phyloP scores from a whole-genome alignment of 2,113 vertebrate genomes.

The Podarcis muralis region DNA sequence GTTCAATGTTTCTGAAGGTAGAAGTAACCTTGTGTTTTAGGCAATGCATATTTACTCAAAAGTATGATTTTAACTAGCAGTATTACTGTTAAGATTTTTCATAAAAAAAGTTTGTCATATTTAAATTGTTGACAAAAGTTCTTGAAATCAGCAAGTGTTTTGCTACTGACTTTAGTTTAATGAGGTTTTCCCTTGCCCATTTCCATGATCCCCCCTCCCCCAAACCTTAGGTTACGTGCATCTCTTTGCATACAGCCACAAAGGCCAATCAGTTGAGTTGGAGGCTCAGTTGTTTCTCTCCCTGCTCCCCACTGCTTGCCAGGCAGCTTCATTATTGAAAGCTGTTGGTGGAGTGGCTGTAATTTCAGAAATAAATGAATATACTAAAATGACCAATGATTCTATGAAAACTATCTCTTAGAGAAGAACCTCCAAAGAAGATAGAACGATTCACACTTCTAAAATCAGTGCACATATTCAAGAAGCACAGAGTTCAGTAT shows the following conservation, averaged over 20 bases:
- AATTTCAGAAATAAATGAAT: neutral
- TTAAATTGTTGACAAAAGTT: neutral
- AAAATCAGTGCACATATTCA: constrained; percentile 96
- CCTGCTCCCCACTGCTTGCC: neutral
- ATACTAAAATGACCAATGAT: neutral
- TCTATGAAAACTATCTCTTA: constrained; percentile 56
- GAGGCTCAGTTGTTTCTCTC: neutral
- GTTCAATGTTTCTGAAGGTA: neutral
- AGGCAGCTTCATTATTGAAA: neutral
- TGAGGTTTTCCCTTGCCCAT: too few species aligned
- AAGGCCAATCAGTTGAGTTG: too few species aligned
- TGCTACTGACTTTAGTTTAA: neutral
- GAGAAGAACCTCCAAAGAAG: constrained; percentile 81
- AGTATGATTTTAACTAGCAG: neutral
- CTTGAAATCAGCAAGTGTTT: neutral
- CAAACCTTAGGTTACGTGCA: neutral
- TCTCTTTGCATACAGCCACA: neutral
- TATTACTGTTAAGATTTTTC: neutral
- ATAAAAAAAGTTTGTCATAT: neutral
- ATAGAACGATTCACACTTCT: constrained; percentile 89
- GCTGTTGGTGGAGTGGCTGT: neutral
- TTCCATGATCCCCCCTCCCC: neutral
- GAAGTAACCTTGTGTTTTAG: neutral
- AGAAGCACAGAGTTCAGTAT: constrained; percentile 98
- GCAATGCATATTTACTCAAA: neutral